Evolutionary conservation across 1,140 invertebrate genomes (phyloP).

Genomic region (Meloidogyne chitwoodi): DNA sequence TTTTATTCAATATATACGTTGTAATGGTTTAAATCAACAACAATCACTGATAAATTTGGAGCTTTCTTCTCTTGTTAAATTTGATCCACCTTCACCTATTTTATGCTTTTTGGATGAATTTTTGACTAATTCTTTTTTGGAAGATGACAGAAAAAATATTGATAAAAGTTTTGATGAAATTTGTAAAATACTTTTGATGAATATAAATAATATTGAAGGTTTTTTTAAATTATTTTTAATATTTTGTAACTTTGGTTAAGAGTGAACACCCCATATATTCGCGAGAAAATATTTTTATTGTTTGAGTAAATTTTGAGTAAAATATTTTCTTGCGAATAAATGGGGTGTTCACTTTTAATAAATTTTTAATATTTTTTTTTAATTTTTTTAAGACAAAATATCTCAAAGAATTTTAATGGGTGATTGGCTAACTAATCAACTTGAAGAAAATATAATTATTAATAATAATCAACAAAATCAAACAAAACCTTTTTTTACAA

Average conservation of each 20-base stretch:
- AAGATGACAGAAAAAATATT: neutral
- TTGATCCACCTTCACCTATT: constrained; percentile 18
- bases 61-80: neutral
- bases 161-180: neutral
- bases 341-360: no score
- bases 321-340: no score
- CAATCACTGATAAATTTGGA: neutral
- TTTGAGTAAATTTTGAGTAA: no score
- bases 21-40: neutral
- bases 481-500: neutral
- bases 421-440: neutral
- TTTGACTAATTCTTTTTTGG: constrained; percentile 3
- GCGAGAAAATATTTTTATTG: no score
- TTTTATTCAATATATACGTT: neutral
- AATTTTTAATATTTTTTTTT: neutral
- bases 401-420: constrained; percentile 14
- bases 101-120: constrained; percentile 14
- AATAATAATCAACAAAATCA: neutral
- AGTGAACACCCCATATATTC: no score
- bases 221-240: neutral
- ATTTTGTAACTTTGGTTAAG: no score
- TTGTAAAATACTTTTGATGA: neutral
- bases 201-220: neutral
- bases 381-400: neutral
- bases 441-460: neutral